Percentiles rank a stretch among this genome's conserved stretches.
Conservation (phyloP, 2,888 invertebrate species). For the Aphidoletes aphidimyza region DNA sequence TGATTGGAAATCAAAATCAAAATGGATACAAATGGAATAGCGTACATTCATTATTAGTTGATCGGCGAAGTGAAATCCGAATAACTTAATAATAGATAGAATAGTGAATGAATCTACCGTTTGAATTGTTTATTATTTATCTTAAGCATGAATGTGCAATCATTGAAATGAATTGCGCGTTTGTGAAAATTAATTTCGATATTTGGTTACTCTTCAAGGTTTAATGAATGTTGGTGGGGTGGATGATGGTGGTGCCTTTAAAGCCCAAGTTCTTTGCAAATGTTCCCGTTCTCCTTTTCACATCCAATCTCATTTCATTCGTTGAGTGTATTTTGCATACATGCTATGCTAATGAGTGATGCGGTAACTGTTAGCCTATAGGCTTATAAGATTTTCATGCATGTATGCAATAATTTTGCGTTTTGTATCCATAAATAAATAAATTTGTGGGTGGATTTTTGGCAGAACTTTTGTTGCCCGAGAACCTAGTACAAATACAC, state of each 20-base stretch:
- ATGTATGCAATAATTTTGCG: constrained; percentile 1
- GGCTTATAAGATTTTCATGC: constrained; percentile 1
- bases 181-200: not conserved
- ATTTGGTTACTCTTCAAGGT: not conserved
- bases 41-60: constrained; percentile 12
- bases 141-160: not conserved
- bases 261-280: not conserved
- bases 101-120: not conserved
- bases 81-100: constrained; percentile 11
- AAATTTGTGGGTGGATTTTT: not conserved
- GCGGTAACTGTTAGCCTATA: not conserved
- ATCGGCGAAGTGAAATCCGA: constrained; percentile 24
- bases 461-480: not conserved
- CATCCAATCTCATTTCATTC: too few species aligned
- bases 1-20: not conserved
- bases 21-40: not conserved
- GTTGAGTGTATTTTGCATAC: not conserved
- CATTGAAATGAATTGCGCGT: not conserved
- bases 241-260: too few species aligned
- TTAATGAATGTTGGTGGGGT: too few species aligned
- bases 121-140: constrained; percentile 3
- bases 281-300: not conserved
- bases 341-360: not conserved
- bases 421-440: not conserved
- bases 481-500: not conserved